Evolutionary conservation across 2,113 vertebrate genomes (phyloP).

Genomic region (Natator depressus): DNA sequence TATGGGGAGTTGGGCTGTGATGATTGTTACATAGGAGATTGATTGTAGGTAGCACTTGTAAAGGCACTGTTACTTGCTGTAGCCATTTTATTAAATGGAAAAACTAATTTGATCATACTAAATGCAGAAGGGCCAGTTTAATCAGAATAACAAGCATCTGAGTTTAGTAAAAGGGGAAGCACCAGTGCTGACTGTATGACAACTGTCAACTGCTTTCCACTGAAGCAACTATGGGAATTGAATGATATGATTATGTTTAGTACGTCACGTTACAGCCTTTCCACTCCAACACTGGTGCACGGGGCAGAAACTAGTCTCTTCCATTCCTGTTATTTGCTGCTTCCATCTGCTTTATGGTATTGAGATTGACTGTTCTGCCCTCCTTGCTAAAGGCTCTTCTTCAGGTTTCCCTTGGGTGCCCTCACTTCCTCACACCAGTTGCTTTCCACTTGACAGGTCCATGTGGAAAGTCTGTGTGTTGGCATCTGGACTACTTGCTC

Average conservation of each 20-base stretch:
- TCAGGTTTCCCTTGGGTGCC: not conserved
- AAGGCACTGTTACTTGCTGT: not conserved
- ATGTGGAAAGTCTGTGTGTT: not conserved
- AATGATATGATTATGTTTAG: not conserved
- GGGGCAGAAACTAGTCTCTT: not conserved
- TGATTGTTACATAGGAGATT: not conserved
- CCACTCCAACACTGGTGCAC: not conserved
- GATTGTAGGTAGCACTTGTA: not conserved
- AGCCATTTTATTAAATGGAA: not conserved
- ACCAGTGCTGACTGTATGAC: constrained; percentile 44
- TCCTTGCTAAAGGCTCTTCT: not conserved
- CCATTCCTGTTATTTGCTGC: not conserved
- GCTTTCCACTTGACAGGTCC: not conserved
- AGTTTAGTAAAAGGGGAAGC: constrained; percentile 20
- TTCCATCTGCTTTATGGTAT: not conserved
- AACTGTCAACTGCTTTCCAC: not conserved
- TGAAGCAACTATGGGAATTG: not conserved
- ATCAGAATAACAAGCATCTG: not conserved
- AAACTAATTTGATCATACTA: not conserved
- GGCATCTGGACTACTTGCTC: not conserved
- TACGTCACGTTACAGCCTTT: not conserved
- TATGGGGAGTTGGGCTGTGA: fast-evolving
- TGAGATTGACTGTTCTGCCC: not conserved
- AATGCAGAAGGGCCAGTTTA: not conserved
- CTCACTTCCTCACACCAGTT: not conserved